Percentiles rank a stretch among this genome's conserved stretches.
Evolutionary conservation across 1,140 invertebrate genomes (phyloP).

Genomic region (Lepidotrigona ventralis): DNA sequence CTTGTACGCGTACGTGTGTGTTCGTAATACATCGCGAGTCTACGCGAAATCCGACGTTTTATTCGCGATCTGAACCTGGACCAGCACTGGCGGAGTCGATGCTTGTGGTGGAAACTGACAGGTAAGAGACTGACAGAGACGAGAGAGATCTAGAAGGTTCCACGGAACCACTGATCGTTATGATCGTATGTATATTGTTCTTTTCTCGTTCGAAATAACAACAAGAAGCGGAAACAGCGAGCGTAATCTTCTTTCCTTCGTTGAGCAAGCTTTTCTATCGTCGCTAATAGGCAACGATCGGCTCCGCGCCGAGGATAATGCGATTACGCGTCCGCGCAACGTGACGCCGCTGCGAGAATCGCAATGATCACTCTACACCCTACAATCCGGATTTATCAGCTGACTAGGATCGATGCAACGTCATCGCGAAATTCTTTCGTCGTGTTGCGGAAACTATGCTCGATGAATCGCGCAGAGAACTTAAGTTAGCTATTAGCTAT

Average conservation of each 20-base stretch:
- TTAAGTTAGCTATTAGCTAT: not conserved
- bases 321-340: not conserved
- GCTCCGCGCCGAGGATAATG: not conserved
- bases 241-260: not conserved
- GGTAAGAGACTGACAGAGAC: constrained; percentile 29
- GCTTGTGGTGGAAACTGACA: not conserved
- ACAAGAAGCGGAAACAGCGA: not conserved
- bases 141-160: not conserved
- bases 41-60: constrained; percentile 1
- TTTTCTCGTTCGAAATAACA: not conserved
- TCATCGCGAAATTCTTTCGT: not conserved
- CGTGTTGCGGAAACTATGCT: not conserved
- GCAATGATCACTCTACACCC: not conserved
- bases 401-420: not conserved
- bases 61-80: constrained; percentile 16
- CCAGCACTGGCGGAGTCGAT: not conserved
- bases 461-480: not conserved
- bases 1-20: constrained; percentile 18
- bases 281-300: not conserved
- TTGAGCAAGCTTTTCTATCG: not conserved
- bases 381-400: not conserved
- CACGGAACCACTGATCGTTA: not conserved
- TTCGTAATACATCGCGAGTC: not conserved
- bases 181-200: not conserved
- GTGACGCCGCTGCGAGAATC: not conserved